Base-by-base conservation (phyloP, 1,140 invertebrate genomes). In the Aphelenchoides besseyi region DNA sequence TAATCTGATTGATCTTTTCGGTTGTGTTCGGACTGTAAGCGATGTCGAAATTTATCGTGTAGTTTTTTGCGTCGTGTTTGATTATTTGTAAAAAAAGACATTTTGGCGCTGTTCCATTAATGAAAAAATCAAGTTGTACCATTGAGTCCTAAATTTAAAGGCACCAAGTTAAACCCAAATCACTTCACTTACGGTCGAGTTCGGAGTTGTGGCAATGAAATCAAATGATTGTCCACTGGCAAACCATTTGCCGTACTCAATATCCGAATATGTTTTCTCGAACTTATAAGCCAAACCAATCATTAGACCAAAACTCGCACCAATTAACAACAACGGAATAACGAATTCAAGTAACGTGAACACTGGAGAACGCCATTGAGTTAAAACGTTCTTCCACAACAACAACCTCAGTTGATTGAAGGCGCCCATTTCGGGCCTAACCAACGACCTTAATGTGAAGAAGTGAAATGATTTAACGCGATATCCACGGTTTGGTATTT, bases 321-420 rank as follows among this genome's bases (percentile, higher is more conserved):
- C 77, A 61, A 80, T 79, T n/a, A 80, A 69, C 35, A 80, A 35
- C 30, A 81, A 64, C 0, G 79, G 79, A 0, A 80, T 68, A n/a
- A 80, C 41, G 35, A 80, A 74, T 41, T 80, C 79, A 12, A 80
- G 63, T 2, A 76, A 52, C 16, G 79, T 82, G 35, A 80, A 80
- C 66, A 70, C 73, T n/a, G 79, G 79, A 26, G 79, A 81, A 33
- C 79, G 63, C 35, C 69, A 57, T 69, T 80, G 79, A 16, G 66
- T 69, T 23, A 80, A 41, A 33, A 70, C 48, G 59, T 80, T 80
- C 66, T 81, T 80, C 79, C 79, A 80, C 33, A 80, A 59, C 16
- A 80, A 66, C 41, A 80, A 64, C 29, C 79, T 69, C n/a, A 80
- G 69, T 59, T 80, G 79, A 16, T 36, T 26, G 23, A 80, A 70